These are phyloP conservation scores for Lanius collurio DNA, from an alignment of 2,113 vertebrate species.

Conservation along the genomic window DNA sequence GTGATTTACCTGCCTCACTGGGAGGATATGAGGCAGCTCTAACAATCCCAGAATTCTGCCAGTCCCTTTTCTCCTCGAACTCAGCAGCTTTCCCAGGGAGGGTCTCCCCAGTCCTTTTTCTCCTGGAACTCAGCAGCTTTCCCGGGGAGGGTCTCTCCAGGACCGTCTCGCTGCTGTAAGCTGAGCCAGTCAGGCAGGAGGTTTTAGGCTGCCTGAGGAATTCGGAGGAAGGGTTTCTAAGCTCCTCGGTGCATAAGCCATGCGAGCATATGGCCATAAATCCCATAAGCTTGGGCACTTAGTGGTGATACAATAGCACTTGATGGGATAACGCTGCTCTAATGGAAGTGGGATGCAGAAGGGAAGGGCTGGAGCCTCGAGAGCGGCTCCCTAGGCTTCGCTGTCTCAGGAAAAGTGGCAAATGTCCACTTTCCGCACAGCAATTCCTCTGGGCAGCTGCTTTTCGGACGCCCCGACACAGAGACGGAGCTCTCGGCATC, in stretches of 20 bases:
- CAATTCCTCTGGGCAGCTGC: background rate
- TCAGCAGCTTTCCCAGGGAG: rapidly evolving
- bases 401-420: background rate
- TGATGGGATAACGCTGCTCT: background rate
- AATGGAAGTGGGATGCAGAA: background rate
- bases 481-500: rapidly evolving
- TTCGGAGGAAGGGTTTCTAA: slow-evolving; percentile 13
- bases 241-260: background rate
- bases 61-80: background rate
- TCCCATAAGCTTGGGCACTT: background rate
- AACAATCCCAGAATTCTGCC: background rate
- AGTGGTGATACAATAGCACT: background rate
- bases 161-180: background rate
- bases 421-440: background rate
- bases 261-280: slow-evolving; percentile 2
- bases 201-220: background rate
- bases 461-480: rapidly evolving
- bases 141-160: background rate
- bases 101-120: background rate
- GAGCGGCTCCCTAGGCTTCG: background rate
- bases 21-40: background rate
- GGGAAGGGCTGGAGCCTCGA: background rate
- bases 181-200: background rate
- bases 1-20: background rate
- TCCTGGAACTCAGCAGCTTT: too few relatives aligned